These are phyloP conservation scores for Steinernema scapterisci DNA, from an alignment of 2,888 invertebrate species.

Conservation along the genomic window DNA sequence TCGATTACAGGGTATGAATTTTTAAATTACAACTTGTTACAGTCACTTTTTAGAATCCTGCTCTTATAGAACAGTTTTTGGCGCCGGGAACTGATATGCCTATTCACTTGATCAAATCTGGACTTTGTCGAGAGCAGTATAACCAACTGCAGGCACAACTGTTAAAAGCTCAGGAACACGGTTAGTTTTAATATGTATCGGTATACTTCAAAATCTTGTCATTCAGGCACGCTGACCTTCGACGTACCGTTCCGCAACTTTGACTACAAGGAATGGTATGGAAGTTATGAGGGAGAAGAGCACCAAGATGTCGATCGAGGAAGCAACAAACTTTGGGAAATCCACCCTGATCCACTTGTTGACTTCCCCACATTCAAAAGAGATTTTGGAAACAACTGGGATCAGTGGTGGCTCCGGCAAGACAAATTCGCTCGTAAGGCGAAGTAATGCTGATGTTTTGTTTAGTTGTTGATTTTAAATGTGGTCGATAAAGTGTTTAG, in stretches of 20 bases:
- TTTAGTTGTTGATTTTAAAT: constrained; percentile 20
- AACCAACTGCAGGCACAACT: constrained; percentile 57
- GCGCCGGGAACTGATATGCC: constrained; percentile 61
- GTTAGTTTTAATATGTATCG: constrained; percentile 43
- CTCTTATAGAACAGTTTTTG: constrained; percentile 56
- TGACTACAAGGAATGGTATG: constrained; percentile 61
- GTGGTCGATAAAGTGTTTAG: no score
- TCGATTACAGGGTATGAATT: constrained; percentile 58
- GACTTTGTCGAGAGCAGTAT: constrained; percentile 64
- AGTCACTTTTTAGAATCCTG: constrained; percentile 53
- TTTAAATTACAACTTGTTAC: background rate
- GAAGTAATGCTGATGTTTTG: constrained; percentile 40
- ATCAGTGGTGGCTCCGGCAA: constrained; percentile 61
- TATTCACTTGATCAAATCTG: constrained; percentile 59
- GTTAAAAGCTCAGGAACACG: constrained; percentile 64
- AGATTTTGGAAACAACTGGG: constrained; percentile 60
- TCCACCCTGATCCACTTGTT: constrained; percentile 60
- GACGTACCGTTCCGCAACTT: constrained; percentile 62
- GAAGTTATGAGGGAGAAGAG: constrained; percentile 37
- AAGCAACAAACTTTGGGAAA: constrained; percentile 40
- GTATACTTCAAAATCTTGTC: background rate
- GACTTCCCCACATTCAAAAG: constrained; percentile 60
- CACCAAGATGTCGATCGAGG: constrained; percentile 33
- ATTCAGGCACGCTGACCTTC: constrained; percentile 58
- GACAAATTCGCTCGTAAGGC: constrained; percentile 57